Evolutionary conservation across 2,888 invertebrate genomes (phyloP).

Genomic region (Apotomis turbidana): DNA sequence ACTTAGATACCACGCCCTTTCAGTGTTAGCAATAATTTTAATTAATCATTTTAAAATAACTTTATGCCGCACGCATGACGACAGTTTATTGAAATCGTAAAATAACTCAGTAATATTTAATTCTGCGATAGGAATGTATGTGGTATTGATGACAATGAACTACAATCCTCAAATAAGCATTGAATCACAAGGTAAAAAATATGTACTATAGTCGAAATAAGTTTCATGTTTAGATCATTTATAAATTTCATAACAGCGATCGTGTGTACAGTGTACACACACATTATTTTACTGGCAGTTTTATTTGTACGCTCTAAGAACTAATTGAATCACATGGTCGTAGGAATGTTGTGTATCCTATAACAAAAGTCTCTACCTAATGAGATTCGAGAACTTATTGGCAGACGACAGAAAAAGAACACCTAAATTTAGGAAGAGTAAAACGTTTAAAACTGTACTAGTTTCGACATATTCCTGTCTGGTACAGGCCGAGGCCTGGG

Average conservation of each 20-base stretch:
- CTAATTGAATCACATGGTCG: slow-evolving; percentile 35
- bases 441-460: background rate
- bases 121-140: too few species aligned
- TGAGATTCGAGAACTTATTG: slow-evolving; percentile 8
- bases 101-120: too few species aligned
- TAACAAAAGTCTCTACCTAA: slow-evolving; percentile 13
- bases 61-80: too few species aligned
- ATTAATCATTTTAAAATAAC: too few species aligned
- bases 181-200: too few species aligned
- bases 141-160: too few species aligned
- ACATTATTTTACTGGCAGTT: slow-evolving; percentile 17
- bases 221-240: slow-evolving; percentile 2
- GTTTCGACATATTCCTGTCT: too few species aligned
- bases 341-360: slow-evolving; percentile 36
- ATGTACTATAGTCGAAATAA: background rate
- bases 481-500: too few species aligned
- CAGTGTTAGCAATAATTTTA: background rate
- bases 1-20: background rate
- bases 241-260: background rate
- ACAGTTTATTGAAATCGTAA: too few species aligned
- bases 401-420: slow-evolving; percentile 5
- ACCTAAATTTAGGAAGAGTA: background rate
- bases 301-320: slow-evolving; percentile 24
- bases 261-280: background rate
- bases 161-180: too few species aligned